phyloP scores from a whole-genome alignment of 2,888 invertebrate genomes.

The Athripsodes cinereus region DNA sequence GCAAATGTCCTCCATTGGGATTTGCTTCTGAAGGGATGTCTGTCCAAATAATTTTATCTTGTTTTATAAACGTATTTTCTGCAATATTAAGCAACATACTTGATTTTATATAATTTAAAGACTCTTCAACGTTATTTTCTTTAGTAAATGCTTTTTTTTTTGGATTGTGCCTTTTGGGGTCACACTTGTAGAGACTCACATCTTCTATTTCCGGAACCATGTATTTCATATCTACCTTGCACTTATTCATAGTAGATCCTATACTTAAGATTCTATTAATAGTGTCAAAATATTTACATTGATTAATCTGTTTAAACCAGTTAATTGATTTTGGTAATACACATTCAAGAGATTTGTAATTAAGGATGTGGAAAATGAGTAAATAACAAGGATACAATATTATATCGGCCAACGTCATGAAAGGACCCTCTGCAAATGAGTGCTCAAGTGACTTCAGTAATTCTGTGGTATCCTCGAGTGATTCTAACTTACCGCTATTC shows the following conservation, averaged over 20 bases:
- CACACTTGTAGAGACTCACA: constrained; percentile 71
- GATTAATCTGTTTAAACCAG: constrained; percentile 29
- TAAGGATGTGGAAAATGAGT: constrained; percentile 50
- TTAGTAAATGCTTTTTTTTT: constrained; percentile 68
- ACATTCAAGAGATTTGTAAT: constrained; percentile 33
- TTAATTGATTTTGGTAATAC: constrained; percentile 32
- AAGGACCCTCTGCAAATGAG: constrained; percentile 76
- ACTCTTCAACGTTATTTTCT: constrained; percentile 67
- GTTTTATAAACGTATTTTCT: constrained; percentile 26
- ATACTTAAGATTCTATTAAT: not conserved
- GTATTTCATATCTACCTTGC: not conserved
- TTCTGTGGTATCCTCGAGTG: constrained; percentile 46
- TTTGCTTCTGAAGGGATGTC: constrained; percentile 66
- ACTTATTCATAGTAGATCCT: too few relatives aligned
- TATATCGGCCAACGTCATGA: constrained; percentile 76
- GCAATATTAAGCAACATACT: constrained; percentile 43
- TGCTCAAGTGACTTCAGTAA: constrained; percentile 52
- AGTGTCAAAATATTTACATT: constrained; percentile 25
- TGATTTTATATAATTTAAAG: constrained; percentile 42
- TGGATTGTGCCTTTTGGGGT: constrained; percentile 70
- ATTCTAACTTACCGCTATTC: constrained; percentile 34
- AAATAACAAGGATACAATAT: constrained; percentile 68
- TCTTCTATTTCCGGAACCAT: constrained; percentile 37
- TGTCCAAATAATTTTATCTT: constrained; percentile 56
- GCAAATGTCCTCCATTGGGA: constrained; percentile 74